These are phyloP conservation scores for Ferrisia virgata DNA, from an alignment of 2,888 invertebrate genomes.

Conservation along the genomic window DNA sequence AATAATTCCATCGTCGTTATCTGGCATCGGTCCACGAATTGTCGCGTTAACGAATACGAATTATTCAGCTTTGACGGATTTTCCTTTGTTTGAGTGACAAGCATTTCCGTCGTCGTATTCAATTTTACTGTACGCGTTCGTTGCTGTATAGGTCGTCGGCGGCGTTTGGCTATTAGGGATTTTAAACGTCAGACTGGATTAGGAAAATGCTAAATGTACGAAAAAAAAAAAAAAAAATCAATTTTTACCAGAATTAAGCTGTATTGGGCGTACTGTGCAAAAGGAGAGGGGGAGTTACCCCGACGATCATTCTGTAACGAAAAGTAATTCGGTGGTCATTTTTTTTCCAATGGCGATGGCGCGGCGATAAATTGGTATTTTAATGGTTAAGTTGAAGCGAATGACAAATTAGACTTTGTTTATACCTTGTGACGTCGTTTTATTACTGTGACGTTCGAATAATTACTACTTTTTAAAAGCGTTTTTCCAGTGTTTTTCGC, in stretches of 20 bases:
- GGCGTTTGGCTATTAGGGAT: not conserved
- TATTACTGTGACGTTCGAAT: not conserved
- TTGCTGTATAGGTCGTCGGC: not conserved
- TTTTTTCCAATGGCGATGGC: not conserved
- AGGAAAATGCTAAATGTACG: conserved; percentile 10
- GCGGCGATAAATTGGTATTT: not conserved
- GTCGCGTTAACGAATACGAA: not conserved
- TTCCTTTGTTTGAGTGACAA: conserved; percentile 10
- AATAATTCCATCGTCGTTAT: not conserved
- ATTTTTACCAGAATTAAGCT: not conserved
- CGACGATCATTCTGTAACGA: not conserved
- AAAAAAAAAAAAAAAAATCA: conserved; percentile 1
- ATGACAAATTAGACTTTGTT: not conserved
- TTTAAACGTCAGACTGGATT: not conserved
- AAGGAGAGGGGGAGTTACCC: not conserved
- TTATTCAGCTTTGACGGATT: not conserved
- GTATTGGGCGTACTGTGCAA: not conserved
- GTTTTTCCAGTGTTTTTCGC: too few species aligned
- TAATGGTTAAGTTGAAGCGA: not conserved
- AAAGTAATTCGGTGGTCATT: not conserved
- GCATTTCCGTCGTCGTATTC: not conserved
- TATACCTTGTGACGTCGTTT: not conserved
- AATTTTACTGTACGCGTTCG: not conserved
- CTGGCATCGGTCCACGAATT: not conserved
- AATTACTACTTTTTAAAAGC: not conserved